phyloP scores from a whole-genome alignment of 2,113 vertebrate species.

The Caranx melampygus region DNA sequence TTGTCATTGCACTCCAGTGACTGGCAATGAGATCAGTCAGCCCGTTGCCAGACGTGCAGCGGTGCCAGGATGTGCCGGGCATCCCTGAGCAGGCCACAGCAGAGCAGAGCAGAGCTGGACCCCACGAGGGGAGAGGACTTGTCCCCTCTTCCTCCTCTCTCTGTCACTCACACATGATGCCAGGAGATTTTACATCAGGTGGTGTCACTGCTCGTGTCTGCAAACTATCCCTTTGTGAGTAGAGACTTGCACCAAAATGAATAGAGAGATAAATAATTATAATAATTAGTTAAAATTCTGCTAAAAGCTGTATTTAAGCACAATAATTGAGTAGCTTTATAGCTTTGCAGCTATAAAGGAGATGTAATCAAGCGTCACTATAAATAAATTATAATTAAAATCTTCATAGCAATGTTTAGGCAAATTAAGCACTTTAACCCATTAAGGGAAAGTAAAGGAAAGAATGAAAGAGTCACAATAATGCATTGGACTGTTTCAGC shows the following conservation, averaged over 20 bases:
- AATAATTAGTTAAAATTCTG: background rate
- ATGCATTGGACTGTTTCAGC: no score
- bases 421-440: no score
- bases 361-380: no score
- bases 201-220: constrained; percentile 1
- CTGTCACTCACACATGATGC: constrained; percentile 19
- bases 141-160: background rate
- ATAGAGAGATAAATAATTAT: background rate
- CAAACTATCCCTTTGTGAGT: background rate
- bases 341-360: no score
- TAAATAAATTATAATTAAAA: no score
- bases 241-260: background rate
- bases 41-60: constrained; percentile 22
- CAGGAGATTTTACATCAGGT: background rate
- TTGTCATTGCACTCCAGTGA: constrained; percentile 39
- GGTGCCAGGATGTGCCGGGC: constrained; percentile 49
- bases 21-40: constrained; percentile 50
- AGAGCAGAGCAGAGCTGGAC: constrained; percentile 18
- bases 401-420: no score
- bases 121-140: constrained; percentile 5
- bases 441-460: no score
- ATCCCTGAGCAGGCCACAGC: constrained; percentile 9
- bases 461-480: no score
- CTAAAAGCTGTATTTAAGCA: background rate
- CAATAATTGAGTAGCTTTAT: background rate